phyloP scores from a whole-genome alignment of 2,797 vertebrate genomes.

The Malacoraja senta region DNA sequence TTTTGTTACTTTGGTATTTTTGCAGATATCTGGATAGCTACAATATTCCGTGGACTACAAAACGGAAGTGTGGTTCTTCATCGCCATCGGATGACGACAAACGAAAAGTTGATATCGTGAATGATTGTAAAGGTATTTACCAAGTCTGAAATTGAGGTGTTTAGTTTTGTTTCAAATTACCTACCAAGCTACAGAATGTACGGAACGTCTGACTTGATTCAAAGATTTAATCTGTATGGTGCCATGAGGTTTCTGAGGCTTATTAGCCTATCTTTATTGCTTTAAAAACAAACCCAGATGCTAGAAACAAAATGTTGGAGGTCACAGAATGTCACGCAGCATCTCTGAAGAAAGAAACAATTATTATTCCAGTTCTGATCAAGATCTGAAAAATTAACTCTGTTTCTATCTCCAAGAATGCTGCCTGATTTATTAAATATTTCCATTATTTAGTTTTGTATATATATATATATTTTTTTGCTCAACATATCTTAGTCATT shows the following conservation, averaged over 20 bases:
- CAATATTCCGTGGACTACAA: slow-evolving; percentile 70
- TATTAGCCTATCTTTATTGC: neutral
- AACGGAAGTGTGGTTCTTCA: slow-evolving; percentile 75
- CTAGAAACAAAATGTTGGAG: no score
- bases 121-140: slow-evolving; percentile 64
- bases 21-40: slow-evolving; percentile 87
- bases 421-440: no score
- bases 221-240: neutral
- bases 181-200: neutral
- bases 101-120: slow-evolving; percentile 54
- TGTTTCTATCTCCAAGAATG: no score
- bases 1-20: neutral
- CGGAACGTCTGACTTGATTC: neutral
- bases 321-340: no score
- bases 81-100: slow-evolving; percentile 68
- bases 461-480: no score
- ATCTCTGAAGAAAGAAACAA: no score
- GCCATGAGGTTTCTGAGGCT: neutral
- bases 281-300: no score
- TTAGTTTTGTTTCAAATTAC: neutral
- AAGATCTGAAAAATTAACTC: no score
- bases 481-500: no score
- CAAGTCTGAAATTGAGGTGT: neutral
- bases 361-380: no score
- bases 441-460: no score